A percentile compares a stretch with the other conserved stretches of the same genome.
Evolutionary conservation across 2,113 vertebrate genomes (phyloP).

Genomic region (Ictalurus punctatus): DNA sequence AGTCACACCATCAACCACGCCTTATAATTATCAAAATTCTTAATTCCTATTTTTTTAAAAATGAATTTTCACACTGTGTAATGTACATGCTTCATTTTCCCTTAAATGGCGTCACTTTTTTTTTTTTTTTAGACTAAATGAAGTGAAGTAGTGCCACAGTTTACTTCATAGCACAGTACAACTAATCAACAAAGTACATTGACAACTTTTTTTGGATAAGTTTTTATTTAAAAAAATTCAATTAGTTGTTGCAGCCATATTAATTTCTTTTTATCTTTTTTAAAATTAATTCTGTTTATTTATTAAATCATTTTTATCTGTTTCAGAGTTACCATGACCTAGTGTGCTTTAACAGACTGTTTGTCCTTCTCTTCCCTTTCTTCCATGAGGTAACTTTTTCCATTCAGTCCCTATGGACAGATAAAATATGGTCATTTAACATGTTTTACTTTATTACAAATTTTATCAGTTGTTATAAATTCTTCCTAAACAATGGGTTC

Average conservation of each 20-base stretch:
- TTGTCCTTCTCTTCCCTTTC: background rate
- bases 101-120: background rate
- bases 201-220: background rate
- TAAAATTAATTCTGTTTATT: background rate
- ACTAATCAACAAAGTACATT: background rate
- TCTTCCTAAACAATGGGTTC: background rate
- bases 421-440: background rate
- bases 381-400: constrained; percentile 22
- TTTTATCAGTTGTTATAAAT: background rate
- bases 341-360: constrained; percentile 3
- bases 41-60: background rate
- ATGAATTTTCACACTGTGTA: background rate
- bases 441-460: background rate
- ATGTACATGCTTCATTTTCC: background rate
- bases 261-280: background rate
- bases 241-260: background rate
- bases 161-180: background rate
- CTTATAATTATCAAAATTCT: background rate
- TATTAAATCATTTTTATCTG: background rate
- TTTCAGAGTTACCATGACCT: constrained; percentile 45
- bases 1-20: background rate
- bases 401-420: background rate
- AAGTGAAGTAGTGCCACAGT: background rate
- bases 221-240: background rate
- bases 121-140: background rate